Percentiles rank a stretch among this genome's conserved stretches.
phyloP scores from a whole-genome alignment of 35 echinoderm and acorn worm species.

The Strongylocentrotus purpuratus region DNA sequence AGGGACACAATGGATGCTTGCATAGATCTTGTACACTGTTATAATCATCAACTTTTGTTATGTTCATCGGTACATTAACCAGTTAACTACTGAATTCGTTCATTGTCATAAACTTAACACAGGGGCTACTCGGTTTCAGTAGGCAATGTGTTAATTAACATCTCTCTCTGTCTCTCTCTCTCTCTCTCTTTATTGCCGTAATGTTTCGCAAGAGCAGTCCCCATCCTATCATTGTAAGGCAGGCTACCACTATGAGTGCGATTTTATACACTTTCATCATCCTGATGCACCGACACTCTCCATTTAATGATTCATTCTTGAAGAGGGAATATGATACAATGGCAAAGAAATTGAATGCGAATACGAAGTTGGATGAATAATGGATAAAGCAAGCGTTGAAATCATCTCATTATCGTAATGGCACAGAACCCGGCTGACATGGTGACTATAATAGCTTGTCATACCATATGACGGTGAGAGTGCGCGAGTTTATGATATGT shows the following conservation, averaged over 20 bases:
- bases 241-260: background rate
- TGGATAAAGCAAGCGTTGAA: background rate
- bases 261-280: background rate
- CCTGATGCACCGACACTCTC: background rate
- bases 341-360: background rate
- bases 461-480: background rate
- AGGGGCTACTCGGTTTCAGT: no score
- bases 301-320: background rate
- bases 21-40: no score
- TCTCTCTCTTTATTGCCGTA: background rate
- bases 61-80: no score
- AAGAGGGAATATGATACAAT: background rate
- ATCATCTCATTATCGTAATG: background rate
- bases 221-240: background rate
- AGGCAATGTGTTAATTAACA: no score
- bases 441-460: background rate
- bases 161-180: background rate
- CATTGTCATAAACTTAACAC: no score
- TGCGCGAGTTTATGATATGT: background rate
- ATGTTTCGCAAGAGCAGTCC: background rate
- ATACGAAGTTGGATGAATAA: background rate
- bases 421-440: background rate
- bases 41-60: no score
- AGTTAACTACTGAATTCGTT: no score
- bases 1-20: no score